Base-by-base conservation (phyloP, 2,797 vertebrate species). In the Centropyge bicolor region DNA sequence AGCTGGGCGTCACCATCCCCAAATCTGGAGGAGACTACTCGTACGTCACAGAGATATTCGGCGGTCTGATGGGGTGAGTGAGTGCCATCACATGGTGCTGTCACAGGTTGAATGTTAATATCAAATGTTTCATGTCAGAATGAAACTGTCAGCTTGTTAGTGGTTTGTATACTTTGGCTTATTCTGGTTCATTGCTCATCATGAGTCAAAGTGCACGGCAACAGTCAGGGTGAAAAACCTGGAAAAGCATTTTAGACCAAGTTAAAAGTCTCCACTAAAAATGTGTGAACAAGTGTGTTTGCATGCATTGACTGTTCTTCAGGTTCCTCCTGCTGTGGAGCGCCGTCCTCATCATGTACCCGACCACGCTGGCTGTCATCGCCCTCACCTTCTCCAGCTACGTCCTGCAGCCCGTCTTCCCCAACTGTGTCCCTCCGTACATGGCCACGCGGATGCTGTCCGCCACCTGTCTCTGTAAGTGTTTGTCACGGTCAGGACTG, bases 1-100 rank as follows among this genome's bases (percentile, higher is more conserved):
- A 99, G 63, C 95, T 99, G 83, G 98, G 98, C 19, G 98, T 99
- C 63, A 95, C 98, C 86, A 99, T 99, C 89, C 98, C 98, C 77
- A 98, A 98, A 85, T 99, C 98, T 0, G 98, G 98, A 20, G 98
- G 98, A 45, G 98, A 99, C 93, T 99, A 99, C 59, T 97, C 97
- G 48, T 99, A 99, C 2, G 98, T 99, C 85, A 98, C 96, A 0
- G 97, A 99, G 94, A 97, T 99, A 80, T 99, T 99, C 68, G 98
- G 98, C 63, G 97, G 97, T 64, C 94, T 99, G 87, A 95, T 96
- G 78, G 98, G 98, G 98, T 99, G 95, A 96, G 97, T 80, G 6
- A 14, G 52, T 54, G 22, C 5, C 13, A 2, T 54, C 22, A 46
- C 3, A 5, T 14, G 45, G 7, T 14, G 13, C 2, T 4, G 27